A percentile compares a stretch with the other conserved stretches of the same genome.
Evolutionary conservation across 2,113 vertebrate genomes (phyloP).

Genomic region (Cnemophilus loriae): DNA sequence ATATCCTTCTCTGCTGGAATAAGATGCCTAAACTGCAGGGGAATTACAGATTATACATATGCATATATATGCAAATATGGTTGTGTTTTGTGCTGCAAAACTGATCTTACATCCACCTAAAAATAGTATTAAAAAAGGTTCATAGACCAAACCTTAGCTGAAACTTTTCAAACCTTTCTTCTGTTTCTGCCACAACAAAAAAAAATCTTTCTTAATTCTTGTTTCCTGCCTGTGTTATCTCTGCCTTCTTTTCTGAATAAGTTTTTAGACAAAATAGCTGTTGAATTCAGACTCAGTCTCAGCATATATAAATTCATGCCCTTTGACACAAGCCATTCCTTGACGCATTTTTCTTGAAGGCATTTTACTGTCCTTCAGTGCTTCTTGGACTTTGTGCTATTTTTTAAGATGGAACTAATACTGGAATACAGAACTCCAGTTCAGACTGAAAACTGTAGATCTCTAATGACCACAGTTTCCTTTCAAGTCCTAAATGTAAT

Average conservation of each 20-base stretch:
- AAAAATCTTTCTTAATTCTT: not conserved
- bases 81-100: not conserved
- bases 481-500: not conserved
- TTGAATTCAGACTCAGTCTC: not conserved
- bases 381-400: not conserved
- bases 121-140: not conserved
- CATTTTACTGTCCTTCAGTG: not conserved
- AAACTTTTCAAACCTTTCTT: not conserved
- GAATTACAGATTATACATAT: not conserved
- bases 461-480: not conserved
- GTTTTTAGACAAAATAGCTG: not conserved
- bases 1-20: not conserved
- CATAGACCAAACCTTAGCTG: not conserved
- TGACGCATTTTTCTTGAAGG: not conserved
- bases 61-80: not conserved
- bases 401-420: not conserved
- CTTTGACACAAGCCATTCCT: not conserved
- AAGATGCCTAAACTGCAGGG: not conserved
- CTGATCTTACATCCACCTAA: not conserved
- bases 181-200: not conserved
- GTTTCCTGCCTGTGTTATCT: not conserved
- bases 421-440: not conserved
- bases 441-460: not conserved
- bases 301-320: not conserved
- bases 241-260: not conserved